These are phyloP conservation scores for Lampris megalopsis DNA, from an alignment of 2,113 vertebrate genomes.

Conservation along the genomic window DNA sequence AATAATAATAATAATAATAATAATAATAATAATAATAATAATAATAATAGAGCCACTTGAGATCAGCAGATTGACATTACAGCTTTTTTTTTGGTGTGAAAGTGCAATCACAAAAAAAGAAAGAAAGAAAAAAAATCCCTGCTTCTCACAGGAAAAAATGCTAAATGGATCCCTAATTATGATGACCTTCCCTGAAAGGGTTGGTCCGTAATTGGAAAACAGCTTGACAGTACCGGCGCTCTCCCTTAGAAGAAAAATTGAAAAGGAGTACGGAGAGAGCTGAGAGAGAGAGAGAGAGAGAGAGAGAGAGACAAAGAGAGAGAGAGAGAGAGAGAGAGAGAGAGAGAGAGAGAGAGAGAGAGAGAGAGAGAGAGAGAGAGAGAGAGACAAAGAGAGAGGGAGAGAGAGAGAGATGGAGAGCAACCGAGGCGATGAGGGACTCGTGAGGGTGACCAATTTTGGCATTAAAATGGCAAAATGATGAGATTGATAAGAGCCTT, in stretches of 20 bases:
- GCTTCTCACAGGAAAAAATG: constrained; percentile 83
- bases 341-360: background rate
- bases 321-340: constrained; percentile 2
- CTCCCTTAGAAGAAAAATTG: constrained; percentile 65
- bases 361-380: constrained; percentile 10
- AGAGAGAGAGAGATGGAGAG: constrained; percentile 10
- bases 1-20: constrained; percentile 72
- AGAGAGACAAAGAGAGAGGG: background rate
- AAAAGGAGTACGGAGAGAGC: constrained; percentile 33
- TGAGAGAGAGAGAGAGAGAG: constrained; percentile 28
- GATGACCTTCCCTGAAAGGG: constrained; percentile 81
- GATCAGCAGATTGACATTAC: constrained; percentile 69
- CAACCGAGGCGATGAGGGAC: constrained; percentile 15
- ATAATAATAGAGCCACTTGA: constrained; percentile 90
- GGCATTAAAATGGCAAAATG: constrained; percentile 46
- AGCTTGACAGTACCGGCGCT: constrained; percentile 75
- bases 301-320: constrained; percentile 9
- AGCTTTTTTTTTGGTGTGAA: constrained; percentile 58
- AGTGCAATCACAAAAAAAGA: constrained; percentile 80
- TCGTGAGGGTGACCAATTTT: constrained; percentile 45
- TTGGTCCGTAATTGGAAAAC: constrained; percentile 80
- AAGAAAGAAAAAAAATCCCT: constrained; percentile 81
- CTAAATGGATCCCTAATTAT: constrained; percentile 81
- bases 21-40: constrained; percentile 85
- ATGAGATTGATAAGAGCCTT: constrained; percentile 30